phyloP scores from a whole-genome alignment of 1,140 invertebrate genomes.

The Macrocentrus cingulum region DNA sequence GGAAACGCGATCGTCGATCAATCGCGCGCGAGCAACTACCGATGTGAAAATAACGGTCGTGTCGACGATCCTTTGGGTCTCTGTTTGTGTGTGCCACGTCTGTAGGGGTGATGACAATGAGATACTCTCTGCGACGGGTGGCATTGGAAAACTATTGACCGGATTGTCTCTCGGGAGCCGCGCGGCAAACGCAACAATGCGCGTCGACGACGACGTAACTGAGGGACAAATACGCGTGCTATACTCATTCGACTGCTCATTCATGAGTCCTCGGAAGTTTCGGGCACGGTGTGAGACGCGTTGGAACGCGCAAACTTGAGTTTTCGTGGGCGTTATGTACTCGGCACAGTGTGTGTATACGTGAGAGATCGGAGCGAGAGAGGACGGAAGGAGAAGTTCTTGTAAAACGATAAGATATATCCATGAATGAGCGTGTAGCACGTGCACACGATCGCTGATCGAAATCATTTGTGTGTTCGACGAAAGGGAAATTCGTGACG shows the following conservation, averaged over 20 bases:
- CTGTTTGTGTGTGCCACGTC: too few relatives aligned
- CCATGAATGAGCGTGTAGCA: slow-evolving; percentile 38
- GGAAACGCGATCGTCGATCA: too few relatives aligned
- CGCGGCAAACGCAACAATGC: slow-evolving; percentile 39
- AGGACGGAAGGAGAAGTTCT: slow-evolving; percentile 18
- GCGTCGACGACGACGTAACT: slow-evolving; percentile 12
- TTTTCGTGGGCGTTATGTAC: too few relatives aligned
- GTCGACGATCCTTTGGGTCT: too few relatives aligned
- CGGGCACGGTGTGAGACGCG: slow-evolving; percentile 27
- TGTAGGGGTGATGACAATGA: background rate
- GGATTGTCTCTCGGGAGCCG: slow-evolving; percentile 43
- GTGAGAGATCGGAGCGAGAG: slow-evolving; percentile 13
- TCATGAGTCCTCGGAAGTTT: slow-evolving; percentile 39
- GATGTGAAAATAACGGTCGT: too few relatives aligned
- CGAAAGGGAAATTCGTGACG: slow-evolving; percentile 41
- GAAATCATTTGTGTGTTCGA: slow-evolving; percentile 34
- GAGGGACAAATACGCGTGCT: slow-evolving; percentile 40
- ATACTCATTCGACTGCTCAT: slow-evolving; percentile 38
- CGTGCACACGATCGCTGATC: slow-evolving; percentile 35
- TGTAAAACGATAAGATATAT: slow-evolving; percentile 41
- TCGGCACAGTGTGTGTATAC: slow-evolving; percentile 9
- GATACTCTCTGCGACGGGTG: slow-evolving; percentile 17
- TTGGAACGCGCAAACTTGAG: slow-evolving; percentile 23
- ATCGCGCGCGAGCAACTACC: too few relatives aligned
- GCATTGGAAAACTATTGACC: slow-evolving; percentile 51